Evolutionary conservation across 2,797 vertebrate species (phyloP).

Genomic region (Setipinna tenuifilis): DNA sequence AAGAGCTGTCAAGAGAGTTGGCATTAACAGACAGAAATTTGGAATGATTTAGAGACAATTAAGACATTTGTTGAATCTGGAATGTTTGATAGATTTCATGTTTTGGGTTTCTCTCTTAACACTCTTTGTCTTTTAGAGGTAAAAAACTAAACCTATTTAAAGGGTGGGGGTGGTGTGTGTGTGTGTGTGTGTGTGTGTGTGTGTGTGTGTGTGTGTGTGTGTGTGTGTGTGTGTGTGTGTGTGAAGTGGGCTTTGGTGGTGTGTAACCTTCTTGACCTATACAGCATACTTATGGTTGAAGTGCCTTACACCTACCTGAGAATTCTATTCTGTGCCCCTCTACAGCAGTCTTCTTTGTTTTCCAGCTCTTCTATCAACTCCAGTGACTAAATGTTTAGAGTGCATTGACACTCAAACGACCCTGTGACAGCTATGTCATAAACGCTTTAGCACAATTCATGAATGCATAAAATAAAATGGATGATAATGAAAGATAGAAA

Average conservation of each 20-base stretch:
- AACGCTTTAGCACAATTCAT: not conserved
- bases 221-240: slow-evolving; percentile 1
- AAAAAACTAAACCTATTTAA: not conserved
- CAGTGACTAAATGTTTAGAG: not conserved
- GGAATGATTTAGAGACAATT: not conserved
- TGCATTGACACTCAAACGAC: slow-evolving; percentile 1
- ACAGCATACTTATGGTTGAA: slow-evolving; percentile 13
- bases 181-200: slow-evolving; percentile 16
- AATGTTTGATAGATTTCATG: not conserved
- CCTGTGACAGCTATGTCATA: slow-evolving; percentile 46
- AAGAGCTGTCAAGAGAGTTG: not conserved
- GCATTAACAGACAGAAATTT: not conserved
- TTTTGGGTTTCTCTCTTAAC: not conserved
- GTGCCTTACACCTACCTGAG: slow-evolving; percentile 64
- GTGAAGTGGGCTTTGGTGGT: not conserved
- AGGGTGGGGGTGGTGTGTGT: not conserved
- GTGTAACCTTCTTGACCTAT: not conserved
- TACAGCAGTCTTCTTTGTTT: slow-evolving; percentile 37
- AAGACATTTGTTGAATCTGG: not conserved
- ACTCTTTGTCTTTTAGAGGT: not conserved
- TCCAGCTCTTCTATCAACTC: not conserved
- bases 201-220: slow-evolving; percentile 7
- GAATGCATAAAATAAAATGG: not conserved
- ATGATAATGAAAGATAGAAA: not conserved
- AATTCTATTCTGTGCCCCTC: slow-evolving; percentile 52